Evolutionary conservation across 2,888 invertebrate genomes (phyloP).

Genomic region (Dromius quadrimaculatus): DNA sequence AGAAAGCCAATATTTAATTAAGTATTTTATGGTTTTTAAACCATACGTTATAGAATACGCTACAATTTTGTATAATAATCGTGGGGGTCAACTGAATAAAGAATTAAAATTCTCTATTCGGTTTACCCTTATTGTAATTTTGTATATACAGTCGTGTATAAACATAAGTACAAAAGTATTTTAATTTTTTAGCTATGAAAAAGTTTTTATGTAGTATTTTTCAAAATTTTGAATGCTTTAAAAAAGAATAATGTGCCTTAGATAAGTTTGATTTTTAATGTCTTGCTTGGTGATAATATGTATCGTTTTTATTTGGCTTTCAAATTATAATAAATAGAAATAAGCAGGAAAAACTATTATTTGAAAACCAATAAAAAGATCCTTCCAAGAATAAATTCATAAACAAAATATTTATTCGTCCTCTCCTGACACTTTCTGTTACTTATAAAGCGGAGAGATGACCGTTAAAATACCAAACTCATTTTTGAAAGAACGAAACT

Average conservation of each 20-base stretch:
- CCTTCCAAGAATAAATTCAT: too few species aligned
- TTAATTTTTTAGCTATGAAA: slow-evolving; percentile 6
- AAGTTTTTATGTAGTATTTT: slow-evolving; percentile 13
- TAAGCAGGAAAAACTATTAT: background rate
- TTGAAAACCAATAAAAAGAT: too few species aligned
- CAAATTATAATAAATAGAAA: slow-evolving; percentile 11
- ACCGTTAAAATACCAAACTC: too few species aligned
- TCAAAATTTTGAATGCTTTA: slow-evolving; percentile 14
- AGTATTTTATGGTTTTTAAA: background rate
- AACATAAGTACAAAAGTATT: slow-evolving; percentile 35
- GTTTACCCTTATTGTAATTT: slow-evolving; percentile 7
- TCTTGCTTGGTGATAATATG: slow-evolving; percentile 43
- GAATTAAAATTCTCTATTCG: too few species aligned
- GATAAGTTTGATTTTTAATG: slow-evolving; percentile 35
- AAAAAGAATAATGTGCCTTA: slow-evolving; percentile 45
- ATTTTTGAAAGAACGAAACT: too few species aligned
- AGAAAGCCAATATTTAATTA: background rate
- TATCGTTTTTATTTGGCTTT: slow-evolving; percentile 23
- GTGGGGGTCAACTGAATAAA: too few species aligned
- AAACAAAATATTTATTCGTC: too few species aligned
- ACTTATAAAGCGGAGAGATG: too few species aligned
- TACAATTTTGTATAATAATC: slow-evolving; percentile 3
- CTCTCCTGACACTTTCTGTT: too few species aligned
- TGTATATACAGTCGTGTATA: slow-evolving; percentile 23
- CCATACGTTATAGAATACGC: background rate